Conservation (phyloP, 1,140 invertebrate genomes). For the Temnothorax longispinosus region DNA sequence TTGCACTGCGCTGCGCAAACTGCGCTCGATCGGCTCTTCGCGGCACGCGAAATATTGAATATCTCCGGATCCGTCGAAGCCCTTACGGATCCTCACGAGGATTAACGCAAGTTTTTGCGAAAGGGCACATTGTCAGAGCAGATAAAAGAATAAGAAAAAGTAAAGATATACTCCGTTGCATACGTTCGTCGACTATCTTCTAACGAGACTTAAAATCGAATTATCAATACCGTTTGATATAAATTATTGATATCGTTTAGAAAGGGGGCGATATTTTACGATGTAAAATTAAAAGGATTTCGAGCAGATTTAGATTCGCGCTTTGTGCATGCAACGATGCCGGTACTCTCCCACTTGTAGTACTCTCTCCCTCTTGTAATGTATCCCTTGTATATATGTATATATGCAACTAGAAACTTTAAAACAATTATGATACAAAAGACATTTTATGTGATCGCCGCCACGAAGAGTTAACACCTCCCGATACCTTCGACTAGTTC, state of each 20-base stretch:
- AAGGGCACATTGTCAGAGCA: background rate
- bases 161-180: conserved; percentile 7
- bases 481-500: conserved; percentile 46
- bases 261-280: background rate
- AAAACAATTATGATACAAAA: conserved; percentile 41
- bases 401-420: conserved; percentile 5
- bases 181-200: conserved; percentile 5
- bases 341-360: background rate
- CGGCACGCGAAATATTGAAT: conserved; percentile 53
- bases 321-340: background rate
- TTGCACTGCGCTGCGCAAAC: conserved; percentile 38
- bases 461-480: conserved; percentile 55
- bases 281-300: conserved; percentile 27
- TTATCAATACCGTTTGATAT: background rate
- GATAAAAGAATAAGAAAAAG: conserved; percentile 42
- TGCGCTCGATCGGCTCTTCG: conserved; percentile 51
- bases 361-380: background rate
- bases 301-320: background rate
- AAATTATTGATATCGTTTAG: conserved; percentile 24
- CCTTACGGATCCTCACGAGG: background rate
- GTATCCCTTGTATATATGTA: background rate
- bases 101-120: conserved; percentile 36
- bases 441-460: conserved; percentile 19
- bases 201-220: conserved; percentile 7
- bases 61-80: background rate